Evolutionary conservation across 2,888 invertebrate species (phyloP).

Genomic region (Dyspetes luteomarginatus): DNA sequence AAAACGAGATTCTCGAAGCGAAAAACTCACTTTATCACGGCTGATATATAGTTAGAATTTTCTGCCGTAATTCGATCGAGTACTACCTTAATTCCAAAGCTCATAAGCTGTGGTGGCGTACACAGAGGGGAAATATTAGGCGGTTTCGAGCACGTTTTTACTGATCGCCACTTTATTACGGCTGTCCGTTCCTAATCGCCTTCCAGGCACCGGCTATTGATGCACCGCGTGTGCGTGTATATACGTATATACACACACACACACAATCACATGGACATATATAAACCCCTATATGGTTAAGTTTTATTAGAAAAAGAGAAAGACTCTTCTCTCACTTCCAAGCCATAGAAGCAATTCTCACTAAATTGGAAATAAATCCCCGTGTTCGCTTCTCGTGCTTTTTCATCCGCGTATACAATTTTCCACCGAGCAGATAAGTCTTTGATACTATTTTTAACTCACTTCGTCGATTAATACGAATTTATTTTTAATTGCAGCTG

Average conservation of each 20-base stretch:
- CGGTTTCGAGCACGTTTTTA: constrained; percentile 15
- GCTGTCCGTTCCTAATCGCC: constrained; percentile 45
- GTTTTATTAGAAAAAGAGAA: constrained; percentile 41
- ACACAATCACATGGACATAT: background rate
- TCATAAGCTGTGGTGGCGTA: background rate
- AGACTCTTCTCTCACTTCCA: background rate
- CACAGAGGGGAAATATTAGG: background rate
- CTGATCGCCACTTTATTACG: constrained; percentile 54
- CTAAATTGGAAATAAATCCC: background rate
- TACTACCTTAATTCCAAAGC: constrained; percentile 24
- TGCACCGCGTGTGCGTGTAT: background rate
- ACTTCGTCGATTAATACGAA: background rate
- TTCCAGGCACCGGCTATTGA: constrained; percentile 22
- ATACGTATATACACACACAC: constrained; percentile 8
- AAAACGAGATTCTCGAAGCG: no score
- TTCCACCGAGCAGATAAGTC: background rate
- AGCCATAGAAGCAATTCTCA: background rate
- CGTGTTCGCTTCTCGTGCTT: background rate
- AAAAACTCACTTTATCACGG: background rate
- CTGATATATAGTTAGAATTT: background rate
- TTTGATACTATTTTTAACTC: background rate
- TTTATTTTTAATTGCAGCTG: background rate
- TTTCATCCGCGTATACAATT: background rate
- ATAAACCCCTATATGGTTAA: constrained; percentile 10
- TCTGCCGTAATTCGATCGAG: constrained; percentile 42